These are phyloP conservation scores for Melanotaenia parkinsoni DNA, from an alignment of 2,797 vertebrate species.

Conservation along the genomic window DNA sequence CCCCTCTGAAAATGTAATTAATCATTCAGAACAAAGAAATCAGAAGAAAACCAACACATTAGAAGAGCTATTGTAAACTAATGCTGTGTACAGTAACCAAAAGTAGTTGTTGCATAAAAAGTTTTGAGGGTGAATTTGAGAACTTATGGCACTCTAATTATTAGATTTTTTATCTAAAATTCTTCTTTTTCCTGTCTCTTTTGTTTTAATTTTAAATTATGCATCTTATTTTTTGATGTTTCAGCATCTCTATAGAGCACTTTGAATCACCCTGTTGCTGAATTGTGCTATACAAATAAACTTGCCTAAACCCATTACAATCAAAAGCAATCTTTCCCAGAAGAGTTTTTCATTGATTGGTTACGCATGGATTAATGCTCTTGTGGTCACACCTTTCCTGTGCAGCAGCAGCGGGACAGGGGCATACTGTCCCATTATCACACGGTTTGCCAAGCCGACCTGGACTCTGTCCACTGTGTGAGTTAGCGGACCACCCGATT, in stretches of 20 bases:
- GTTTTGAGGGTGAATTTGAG: background rate
- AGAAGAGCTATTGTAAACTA: background rate
- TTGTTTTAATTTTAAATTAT: too few species aligned
- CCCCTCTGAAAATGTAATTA: too few species aligned
- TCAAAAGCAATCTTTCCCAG: background rate
- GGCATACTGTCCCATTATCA: background rate
- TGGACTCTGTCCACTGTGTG: conserved; percentile 39
- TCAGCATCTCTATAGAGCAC: too few species aligned
- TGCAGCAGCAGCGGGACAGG: background rate
- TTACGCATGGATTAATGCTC: background rate
- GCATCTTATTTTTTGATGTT: too few species aligned
- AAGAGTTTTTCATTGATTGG: conserved; percentile 2
- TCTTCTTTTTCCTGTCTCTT: too few species aligned
- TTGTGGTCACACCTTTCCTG: background rate
- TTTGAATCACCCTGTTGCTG: too few species aligned
- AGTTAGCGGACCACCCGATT: conserved; percentile 48
- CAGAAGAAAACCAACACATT: background rate
- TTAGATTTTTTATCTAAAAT: background rate
- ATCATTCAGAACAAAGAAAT: too few species aligned
- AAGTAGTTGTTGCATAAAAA: background rate
- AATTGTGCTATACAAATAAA: too few species aligned
- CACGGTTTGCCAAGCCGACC: conserved; percentile 37
- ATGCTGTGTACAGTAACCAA: background rate
- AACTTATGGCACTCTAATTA: background rate
- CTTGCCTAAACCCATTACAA: background rate